Evolutionary conservation across 2,888 invertebrate genomes (phyloP).

Genomic region (Drosophila borealis): DNA sequence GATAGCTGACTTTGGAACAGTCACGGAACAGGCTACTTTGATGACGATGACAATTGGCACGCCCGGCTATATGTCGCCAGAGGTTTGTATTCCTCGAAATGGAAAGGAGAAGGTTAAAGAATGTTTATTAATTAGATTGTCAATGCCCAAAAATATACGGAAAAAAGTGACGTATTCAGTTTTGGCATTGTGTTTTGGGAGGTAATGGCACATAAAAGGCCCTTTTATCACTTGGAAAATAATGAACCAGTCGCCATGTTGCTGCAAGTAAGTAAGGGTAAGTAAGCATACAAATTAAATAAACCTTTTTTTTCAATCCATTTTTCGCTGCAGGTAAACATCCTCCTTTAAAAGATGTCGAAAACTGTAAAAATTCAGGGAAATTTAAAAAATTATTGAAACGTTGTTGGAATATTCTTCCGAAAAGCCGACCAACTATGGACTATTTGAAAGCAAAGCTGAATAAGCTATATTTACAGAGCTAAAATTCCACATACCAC

Average conservation of each 20-base stretch:
- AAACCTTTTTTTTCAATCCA: too few species aligned
- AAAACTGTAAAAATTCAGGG: too few species aligned
- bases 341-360: too few species aligned
- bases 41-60: slow-evolving; percentile 8
- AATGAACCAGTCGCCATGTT: not conserved
- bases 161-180: slow-evolving; percentile 22
- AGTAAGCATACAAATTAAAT: not conserved
- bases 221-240: slow-evolving; percentile 16
- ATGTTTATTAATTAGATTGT: not conserved
- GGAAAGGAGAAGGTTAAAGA: not conserved
- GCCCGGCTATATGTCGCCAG: slow-evolving; percentile 22
- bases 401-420: too few species aligned
- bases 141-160: not conserved
- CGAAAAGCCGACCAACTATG: too few species aligned
- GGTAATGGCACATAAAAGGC: slow-evolving; percentile 11
- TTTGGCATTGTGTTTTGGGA: slow-evolving; percentile 30
- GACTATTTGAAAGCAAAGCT: too few species aligned
- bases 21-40: not conserved
- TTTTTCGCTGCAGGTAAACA: too few species aligned
- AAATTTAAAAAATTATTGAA: too few species aligned
- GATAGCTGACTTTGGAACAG: slow-evolving; percentile 24
- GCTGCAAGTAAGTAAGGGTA: not conserved
- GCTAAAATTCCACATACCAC: too few species aligned
- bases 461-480: too few species aligned
- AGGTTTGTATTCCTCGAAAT: not conserved